Base-by-base conservation (phyloP, 2,113 vertebrate species). In the Cathartes aura region DNA sequence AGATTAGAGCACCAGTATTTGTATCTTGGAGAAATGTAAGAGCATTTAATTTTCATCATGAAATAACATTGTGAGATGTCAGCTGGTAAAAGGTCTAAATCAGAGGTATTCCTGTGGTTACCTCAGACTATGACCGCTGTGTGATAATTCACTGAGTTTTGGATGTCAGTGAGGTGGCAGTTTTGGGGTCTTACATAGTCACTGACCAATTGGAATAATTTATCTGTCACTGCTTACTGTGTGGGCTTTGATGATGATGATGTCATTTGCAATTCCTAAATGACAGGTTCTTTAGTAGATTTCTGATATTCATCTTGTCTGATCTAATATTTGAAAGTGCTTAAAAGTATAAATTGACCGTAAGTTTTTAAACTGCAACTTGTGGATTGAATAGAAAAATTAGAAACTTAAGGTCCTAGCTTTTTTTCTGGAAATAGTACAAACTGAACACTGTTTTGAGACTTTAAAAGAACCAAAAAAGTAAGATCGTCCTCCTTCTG, bases 41-140 rank as follows among this genome's bases (percentile, higher is more conserved):
- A 74, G 11, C 30, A 38, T 78, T 80, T 92, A 82, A 79, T 89
- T 92, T 84, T 94, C 24, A 9, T 27, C 21, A 36, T 90, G 60
- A 86, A 82, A 63, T 42, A 71, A 52, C 14, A 7, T 8, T 47
- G 30, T 43, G 55, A 52, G 60, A 40, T 27, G 43, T 40, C 15
- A 43, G 9, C 18, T 40, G 24, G 36, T 66, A 30, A 36, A 59
- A 83, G 14, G 6, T 74, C 43, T 70, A 70, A 63, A 38, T 15
- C 20, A 38, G 32, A 86, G 17, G 15, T 64, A 21, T 64, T 82
- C 20, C 17, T 29, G 38, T 21, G 34, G 6, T 82, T 87, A 21
- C 38, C 40, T 74, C n/a, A 14, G 30, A 18, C 17, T 26, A 1
- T 53, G 47, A 52, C 24, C 0, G 2, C n/a, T 60, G 55, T 0